Evolutionary conservation across 2,888 invertebrate species (phyloP).

Genomic region (Nemapogon koenigi): DNA sequence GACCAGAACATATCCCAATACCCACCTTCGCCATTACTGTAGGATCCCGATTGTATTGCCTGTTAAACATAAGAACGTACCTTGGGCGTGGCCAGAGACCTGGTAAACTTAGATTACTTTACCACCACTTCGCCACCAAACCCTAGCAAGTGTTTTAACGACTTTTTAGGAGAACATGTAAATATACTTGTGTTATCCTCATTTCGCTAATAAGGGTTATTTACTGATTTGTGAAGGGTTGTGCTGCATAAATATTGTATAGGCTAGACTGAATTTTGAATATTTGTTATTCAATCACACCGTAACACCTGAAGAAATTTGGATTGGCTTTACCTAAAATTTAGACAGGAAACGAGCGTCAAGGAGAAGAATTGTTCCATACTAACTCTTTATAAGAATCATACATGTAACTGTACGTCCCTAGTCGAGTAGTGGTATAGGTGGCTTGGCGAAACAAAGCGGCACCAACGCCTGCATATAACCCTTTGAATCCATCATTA

Average conservation of each 20-base stretch:
- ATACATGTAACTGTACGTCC: slow-evolving; percentile 87
- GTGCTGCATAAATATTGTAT: too few species aligned
- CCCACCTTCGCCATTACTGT: slow-evolving; percentile 77
- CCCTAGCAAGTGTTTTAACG: too few species aligned
- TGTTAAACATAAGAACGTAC: slow-evolving; percentile 50
- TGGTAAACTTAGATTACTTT: not conserved
- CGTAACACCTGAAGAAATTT: too few species aligned
- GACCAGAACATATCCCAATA: slow-evolving; percentile 85
- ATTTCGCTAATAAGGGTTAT: too few species aligned
- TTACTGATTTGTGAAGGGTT: too few species aligned
- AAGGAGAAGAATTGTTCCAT: slow-evolving; percentile 11
- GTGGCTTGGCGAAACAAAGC: slow-evolving; percentile 94
- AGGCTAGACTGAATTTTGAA: too few species aligned
- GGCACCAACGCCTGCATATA: slow-evolving; percentile 91
- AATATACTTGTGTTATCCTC: too few species aligned
- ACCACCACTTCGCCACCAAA: not conserved
- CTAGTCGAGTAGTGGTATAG: slow-evolving; percentile 93
- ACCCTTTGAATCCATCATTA: slow-evolving; percentile 82
- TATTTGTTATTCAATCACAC: too few species aligned
- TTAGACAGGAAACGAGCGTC: too few species aligned
- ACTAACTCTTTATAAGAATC: slow-evolving; percentile 68
- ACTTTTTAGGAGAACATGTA: too few species aligned
- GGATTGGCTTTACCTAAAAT: too few species aligned
- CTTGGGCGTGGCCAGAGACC: slow-evolving; percentile 27
- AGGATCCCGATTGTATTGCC: slow-evolving; percentile 60